These are phyloP conservation scores for Euura saliciscinereae DNA, from an alignment of 1,140 invertebrate species.

Conservation along the genomic window DNA sequence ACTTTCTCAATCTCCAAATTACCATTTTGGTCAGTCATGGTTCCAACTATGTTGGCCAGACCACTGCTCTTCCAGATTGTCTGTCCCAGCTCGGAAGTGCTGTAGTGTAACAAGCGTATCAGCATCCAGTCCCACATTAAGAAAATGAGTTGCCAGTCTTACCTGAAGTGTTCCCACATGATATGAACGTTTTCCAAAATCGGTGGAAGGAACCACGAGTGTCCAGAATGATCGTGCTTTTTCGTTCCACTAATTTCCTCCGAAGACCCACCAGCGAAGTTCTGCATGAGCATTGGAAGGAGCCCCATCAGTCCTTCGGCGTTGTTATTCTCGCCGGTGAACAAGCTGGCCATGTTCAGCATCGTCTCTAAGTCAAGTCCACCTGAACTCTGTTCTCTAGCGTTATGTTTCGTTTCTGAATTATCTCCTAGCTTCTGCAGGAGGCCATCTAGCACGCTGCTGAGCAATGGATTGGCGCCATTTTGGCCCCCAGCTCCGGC, in stretches of 20 bases:
- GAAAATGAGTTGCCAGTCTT: background rate
- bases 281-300: constrained; percentile 69
- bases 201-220: constrained; percentile 74
- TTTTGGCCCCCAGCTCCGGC: constrained; percentile 30
- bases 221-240: constrained; percentile 71
- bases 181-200: constrained; percentile 75
- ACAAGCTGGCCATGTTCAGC: constrained; percentile 66
- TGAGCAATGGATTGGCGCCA: constrained; percentile 56
- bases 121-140: too few relatives aligned
- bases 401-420: constrained; percentile 17
- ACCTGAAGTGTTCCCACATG: constrained; percentile 76
- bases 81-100: constrained; percentile 76
- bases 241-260: constrained; percentile 59
- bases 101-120: constrained; percentile 28
- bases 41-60: constrained; percentile 66
- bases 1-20: constrained; percentile 73
- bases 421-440: constrained; percentile 18
- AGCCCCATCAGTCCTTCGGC: constrained; percentile 67
- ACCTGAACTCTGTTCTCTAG: constrained; percentile 33
- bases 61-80: constrained; percentile 76
- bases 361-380: constrained; percentile 64
- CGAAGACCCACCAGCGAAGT: constrained; percentile 57
- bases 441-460: constrained; percentile 61
- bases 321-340: constrained; percentile 58
- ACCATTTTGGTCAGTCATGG: constrained; percentile 68